phyloP scores from a whole-genome alignment of 2,888 invertebrate species.

The Oegoconia quadripuncta region DNA sequence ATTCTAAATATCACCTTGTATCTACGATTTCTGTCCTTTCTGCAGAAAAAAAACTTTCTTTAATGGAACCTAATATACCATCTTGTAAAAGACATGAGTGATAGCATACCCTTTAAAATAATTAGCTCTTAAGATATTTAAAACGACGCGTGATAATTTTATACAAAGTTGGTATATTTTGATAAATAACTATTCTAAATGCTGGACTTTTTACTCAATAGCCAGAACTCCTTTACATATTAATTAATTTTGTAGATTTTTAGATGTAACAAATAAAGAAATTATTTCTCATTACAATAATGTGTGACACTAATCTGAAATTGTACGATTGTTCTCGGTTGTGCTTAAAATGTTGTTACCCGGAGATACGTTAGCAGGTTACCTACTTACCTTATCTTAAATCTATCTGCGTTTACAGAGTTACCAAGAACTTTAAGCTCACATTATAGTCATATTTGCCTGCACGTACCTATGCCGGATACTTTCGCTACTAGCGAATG shows the following conservation, averaged over 20 bases:
- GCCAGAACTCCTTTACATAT: constrained; percentile 46
- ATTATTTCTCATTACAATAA: constrained; percentile 21
- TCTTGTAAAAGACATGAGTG: constrained; percentile 12
- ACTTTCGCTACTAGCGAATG: no score
- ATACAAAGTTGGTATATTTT: constrained; percentile 39
- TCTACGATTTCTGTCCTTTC: no score
- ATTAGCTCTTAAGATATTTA: constrained; percentile 29
- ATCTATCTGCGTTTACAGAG: not conserved
- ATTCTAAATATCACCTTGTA: no score
- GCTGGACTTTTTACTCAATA: constrained; percentile 68
- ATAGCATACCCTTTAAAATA: constrained; percentile 22
- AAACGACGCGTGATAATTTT: constrained; percentile 29
- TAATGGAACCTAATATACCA: no score
- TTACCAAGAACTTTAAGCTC: no score
- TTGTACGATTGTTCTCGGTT: constrained; percentile 24
- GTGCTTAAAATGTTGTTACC: constrained; percentile 28
- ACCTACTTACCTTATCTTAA: not conserved
- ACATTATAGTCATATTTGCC: no score
- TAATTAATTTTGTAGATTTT: constrained; percentile 48
- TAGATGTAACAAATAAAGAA: constrained; percentile 26
- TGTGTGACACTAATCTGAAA: constrained; percentile 17
- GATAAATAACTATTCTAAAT: constrained; percentile 41
- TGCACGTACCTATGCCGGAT: no score
- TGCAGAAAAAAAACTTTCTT: no score
- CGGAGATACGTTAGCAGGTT: constrained; percentile 5